Conservation (phyloP, 2,888 invertebrate species). For the Napeogenes inachia region DNA sequence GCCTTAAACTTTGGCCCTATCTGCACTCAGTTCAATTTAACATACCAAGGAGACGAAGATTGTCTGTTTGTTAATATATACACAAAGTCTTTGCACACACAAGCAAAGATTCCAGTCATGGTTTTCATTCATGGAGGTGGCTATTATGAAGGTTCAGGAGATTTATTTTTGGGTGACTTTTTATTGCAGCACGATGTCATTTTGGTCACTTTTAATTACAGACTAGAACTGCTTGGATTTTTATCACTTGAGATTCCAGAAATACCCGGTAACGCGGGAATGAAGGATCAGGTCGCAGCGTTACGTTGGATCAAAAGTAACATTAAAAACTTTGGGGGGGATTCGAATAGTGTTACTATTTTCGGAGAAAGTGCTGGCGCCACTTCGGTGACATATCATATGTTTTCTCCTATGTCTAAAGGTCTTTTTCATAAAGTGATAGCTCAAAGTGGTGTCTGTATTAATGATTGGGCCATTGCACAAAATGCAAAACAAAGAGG, state of each 20-base stretch:
- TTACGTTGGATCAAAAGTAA: slow-evolving; percentile 54
- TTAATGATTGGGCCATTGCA: slow-evolving; percentile 45
- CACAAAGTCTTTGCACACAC: slow-evolving; percentile 39
- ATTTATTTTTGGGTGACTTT: slow-evolving; percentile 53
- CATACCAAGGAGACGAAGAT: slow-evolving; percentile 49
- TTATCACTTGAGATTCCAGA: slow-evolving; percentile 47
- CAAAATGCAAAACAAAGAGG: slow-evolving; percentile 36
- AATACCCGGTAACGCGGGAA: slow-evolving; percentile 60
- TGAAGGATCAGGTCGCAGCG: slow-evolving; percentile 60
- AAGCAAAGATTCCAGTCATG: slow-evolving; percentile 54
- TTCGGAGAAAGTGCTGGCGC: slow-evolving; percentile 68
- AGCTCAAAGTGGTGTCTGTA: slow-evolving; percentile 56
- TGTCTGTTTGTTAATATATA: slow-evolving; percentile 60
- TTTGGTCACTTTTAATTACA: slow-evolving; percentile 63
- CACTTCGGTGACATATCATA: slow-evolving; percentile 52
- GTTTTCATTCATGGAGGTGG: slow-evolving; percentile 66
- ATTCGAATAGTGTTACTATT: slow-evolving; percentile 55
- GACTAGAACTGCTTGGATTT: slow-evolving; percentile 50
- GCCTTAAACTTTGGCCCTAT: slow-evolving; percentile 52
- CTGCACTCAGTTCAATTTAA: slow-evolving; percentile 52
- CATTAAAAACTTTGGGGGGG: slow-evolving; percentile 54
- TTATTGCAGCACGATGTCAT: slow-evolving; percentile 58
- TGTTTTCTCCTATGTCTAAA: slow-evolving; percentile 61
- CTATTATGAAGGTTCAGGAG: slow-evolving; percentile 54
- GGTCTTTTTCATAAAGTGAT: slow-evolving; percentile 64